phyloP scores from a whole-genome alignment of 1,140 invertebrate genomes.

The Bathynomus jamesi region DNA sequence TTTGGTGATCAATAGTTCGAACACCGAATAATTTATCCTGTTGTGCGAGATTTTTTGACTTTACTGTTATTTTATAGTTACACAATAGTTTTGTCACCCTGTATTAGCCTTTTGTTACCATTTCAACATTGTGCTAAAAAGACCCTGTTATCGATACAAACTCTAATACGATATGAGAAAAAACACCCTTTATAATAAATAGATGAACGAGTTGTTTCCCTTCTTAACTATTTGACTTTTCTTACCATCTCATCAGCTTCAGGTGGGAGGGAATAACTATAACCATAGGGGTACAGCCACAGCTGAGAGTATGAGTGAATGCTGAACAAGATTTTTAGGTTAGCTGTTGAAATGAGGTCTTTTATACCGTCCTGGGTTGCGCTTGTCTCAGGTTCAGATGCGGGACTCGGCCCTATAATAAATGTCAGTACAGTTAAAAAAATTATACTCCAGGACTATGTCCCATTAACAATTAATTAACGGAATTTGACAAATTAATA shows the following conservation, averaged over 20 bases:
- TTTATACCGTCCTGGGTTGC: conserved; percentile 39
- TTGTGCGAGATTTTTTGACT: too few relatives aligned
- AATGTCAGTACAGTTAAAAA: not conserved
- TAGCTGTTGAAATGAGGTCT: conserved; percentile 41
- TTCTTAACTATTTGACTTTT: too few relatives aligned
- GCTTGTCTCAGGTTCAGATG: conserved; percentile 42
- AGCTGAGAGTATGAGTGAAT: conserved; percentile 86
- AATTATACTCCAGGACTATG: not conserved
- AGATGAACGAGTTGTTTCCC: too few relatives aligned
- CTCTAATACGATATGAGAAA: not conserved
- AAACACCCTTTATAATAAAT: not conserved
- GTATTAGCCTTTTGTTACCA: not conserved
- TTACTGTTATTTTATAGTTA: too few relatives aligned
- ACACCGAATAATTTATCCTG: too few relatives aligned
- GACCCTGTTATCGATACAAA: too few relatives aligned
- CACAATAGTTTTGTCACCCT: too few relatives aligned
- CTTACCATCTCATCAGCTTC: conserved; percentile 27
- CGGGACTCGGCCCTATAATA: conserved; percentile 29
- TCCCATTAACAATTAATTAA: not conserved
- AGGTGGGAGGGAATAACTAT: conserved; percentile 47
- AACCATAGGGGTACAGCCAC: conserved; percentile 76
- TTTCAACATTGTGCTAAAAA: not conserved
- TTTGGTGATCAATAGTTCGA: too few relatives aligned
- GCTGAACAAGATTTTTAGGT: conserved; percentile 61
- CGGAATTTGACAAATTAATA: not conserved